phyloP scores from a whole-genome alignment of 2,113 vertebrate species.

The Illadopsis cleaveri region DNA sequence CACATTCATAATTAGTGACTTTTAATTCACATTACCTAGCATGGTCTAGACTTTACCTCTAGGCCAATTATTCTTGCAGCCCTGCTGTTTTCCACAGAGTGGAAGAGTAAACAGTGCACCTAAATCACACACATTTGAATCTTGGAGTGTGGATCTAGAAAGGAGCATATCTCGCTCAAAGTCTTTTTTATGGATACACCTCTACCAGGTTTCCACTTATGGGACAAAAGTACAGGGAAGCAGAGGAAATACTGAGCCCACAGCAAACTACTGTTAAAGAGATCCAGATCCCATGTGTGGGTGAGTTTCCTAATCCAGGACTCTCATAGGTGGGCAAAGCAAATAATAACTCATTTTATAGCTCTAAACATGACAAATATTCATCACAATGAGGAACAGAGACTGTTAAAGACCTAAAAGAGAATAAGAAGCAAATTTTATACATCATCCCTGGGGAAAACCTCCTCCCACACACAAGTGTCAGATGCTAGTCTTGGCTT shows the following conservation, averaged over 20 bases:
- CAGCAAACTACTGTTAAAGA: background rate
- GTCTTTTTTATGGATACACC: background rate
- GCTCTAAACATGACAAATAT: background rate
- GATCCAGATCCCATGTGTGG: background rate
- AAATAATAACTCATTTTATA: background rate
- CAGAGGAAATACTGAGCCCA: background rate
- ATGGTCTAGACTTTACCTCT: background rate
- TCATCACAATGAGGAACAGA: background rate
- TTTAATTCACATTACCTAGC: background rate
- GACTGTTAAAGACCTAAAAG: background rate
- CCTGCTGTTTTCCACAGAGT: background rate
- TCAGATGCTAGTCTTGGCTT: slow-evolving; percentile 12
- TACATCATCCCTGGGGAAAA: background rate
- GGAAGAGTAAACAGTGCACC: background rate
- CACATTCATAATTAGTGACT: background rate
- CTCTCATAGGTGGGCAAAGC: background rate
- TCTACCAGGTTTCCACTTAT: background rate
- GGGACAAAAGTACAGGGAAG: background rate
- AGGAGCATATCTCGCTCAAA: background rate
- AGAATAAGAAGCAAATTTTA: background rate
- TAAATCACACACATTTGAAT: background rate
- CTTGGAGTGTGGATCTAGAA: background rate
- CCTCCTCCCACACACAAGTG: background rate
- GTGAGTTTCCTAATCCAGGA: background rate
- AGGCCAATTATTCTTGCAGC: background rate